Evolutionary conservation across 2,888 invertebrate genomes (phyloP), one percentile per base, ranked within the genome.

Genomic region (Drosophila eohydei): DNA sequence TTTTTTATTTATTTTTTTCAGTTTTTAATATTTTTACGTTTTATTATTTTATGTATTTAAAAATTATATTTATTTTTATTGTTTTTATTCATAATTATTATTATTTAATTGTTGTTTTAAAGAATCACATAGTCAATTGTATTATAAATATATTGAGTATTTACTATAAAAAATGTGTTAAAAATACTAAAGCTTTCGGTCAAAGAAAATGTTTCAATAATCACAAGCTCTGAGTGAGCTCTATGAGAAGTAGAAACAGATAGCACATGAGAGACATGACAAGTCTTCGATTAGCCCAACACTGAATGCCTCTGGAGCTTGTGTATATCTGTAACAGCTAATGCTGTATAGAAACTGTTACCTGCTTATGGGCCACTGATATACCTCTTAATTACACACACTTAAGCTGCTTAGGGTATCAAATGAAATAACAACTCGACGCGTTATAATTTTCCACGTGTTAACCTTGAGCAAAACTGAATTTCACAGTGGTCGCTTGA

Each of bases 401-500:
- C 12, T 2, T 4, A 12, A 16, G 14, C 11, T 4, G 12, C 11
- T n/a, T 14, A 66, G 32, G 67, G 52, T 46, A 54, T 38, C 11
- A 3, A 28, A 50, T 57, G 34, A 41, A 55, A 61, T 32, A 43
- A 43, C 28, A 55, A 32, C 41, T 16, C 32, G 12, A 58, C 58
- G 9, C 52, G 26, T 72, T 79, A 74, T 77, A 77, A 72, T 78
- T 86, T 86, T 83, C 67, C 71, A 74, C 75, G 69, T 71, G 69
- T 71, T 85, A 85, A 79, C 86, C 89, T 87, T 87, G 86, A 72
- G 83, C 79, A 79, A 79, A 81, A 50, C 74, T 76, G 61, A 80
- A 80, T 84, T 78, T 78, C 78, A 75, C 73, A 69, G 69, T 64
- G 48, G 59, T 63, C 56, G 75, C 68, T 81, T 69, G 82, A 73